phyloP scores from a whole-genome alignment of 1,140 invertebrate genomes.

The Polypedilum pembai region DNA sequence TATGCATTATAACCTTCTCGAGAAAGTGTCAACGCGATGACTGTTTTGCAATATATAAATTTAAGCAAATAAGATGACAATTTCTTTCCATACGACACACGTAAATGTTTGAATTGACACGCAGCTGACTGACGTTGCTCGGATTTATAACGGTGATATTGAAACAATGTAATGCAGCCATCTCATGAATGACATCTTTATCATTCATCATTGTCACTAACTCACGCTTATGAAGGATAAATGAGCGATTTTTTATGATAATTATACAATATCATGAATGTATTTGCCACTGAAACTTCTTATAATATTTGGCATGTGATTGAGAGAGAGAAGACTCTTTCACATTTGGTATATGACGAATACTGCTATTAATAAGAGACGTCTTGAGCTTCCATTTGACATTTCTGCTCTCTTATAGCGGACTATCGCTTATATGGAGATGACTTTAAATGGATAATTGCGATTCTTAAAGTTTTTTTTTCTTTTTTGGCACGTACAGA shows the following conservation, averaged over 20 bases:
- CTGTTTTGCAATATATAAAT: background rate
- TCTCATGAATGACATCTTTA: background rate
- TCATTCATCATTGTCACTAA: background rate
- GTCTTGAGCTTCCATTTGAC: background rate
- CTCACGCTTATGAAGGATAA: background rate
- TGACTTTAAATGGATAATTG: no score
- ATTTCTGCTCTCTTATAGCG: background rate
- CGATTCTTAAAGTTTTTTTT: no score
- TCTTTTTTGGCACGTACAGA: no score
- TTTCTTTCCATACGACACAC: no score
- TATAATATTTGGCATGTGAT: no score
- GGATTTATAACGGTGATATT: no score
- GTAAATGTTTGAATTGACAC: no score
- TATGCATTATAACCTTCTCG: background rate
- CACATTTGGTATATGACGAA: background rate
- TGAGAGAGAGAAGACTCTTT: background rate
- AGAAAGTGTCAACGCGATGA: conserved; percentile 2
- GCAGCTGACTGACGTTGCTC: no score
- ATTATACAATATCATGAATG: no score
- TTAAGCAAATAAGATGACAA: no score
- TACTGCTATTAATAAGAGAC: background rate
- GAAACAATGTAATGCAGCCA: background rate
- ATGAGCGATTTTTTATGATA: background rate
- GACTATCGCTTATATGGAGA: background rate
- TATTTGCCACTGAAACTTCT: no score